Base-by-base conservation (phyloP, 1,140 invertebrate genomes). In the Temnothorax curvispinosus region DNA sequence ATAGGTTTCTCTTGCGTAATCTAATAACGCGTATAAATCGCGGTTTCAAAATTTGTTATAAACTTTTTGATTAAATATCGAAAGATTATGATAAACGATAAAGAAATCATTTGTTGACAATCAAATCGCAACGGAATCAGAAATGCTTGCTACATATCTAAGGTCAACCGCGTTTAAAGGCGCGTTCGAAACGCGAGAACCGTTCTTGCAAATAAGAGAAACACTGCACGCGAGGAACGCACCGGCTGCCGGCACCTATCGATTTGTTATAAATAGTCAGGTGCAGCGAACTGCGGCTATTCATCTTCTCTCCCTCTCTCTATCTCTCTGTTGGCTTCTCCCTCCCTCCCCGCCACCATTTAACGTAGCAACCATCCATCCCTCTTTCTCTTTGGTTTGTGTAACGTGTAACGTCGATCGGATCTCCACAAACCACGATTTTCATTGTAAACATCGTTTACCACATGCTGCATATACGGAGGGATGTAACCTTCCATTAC, bases 201-300 rank as follows among this genome's bases (percentile, higher is more conserved):
- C 54, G 15, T 60, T 47, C 65, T 75, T 52, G 62, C 82, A 27
- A 74, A 60, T 58, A 71, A 60, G 52, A 87, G 67, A 82, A 82
- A 47, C n/a, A 13, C 44, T 21, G 74, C 84, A 86, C 82, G 88
- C 78, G 81, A 91, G 75, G 87, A 87, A 91, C 72, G 75, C 85
- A 87, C 62, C 78, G 75, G 58, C 64, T 56, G 87, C 56, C 90
- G 58, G 75, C 84, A 67, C 54, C 71, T 91, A 91, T 91, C 81
- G 90, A 91, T 91, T 89, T 78, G 90, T 91, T 91, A 91, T 91
- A 91, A 91, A 91, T 91, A 91, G 90, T 88, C 90, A 80, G 72
- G 86, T 91, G 74, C 85, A 84, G 77, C 76, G 85, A 86, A 82
- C 71, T 56, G 72, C 44, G 64, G 75, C 81, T 64, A 67, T 75